A percentile compares a stretch with the other conserved stretches of the same genome.
Conservation (phyloP, 2,113 vertebrate genomes). For the Turdus rufiventris region DNA sequence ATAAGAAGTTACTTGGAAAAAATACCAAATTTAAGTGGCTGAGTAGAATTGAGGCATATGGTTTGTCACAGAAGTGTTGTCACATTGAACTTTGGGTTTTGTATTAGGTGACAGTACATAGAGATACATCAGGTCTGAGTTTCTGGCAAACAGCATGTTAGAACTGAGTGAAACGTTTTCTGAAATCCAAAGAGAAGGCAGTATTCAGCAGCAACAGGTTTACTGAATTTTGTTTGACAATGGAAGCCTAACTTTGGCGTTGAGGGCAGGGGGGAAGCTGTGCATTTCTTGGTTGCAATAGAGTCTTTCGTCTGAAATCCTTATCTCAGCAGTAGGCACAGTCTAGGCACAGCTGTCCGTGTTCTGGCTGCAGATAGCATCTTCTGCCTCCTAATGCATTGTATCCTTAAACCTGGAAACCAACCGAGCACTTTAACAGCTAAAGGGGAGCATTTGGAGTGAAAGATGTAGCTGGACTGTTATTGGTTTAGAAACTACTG, state of each 20-base stretch:
- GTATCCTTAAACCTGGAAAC: neutral
- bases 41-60: neutral
- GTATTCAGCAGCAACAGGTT: neutral
- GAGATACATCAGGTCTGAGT: neutral
- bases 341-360: neutral
- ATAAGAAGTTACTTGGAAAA: neutral
- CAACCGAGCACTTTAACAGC: neutral
- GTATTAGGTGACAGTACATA: neutral
- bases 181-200: neutral
- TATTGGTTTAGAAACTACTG: accelerated
- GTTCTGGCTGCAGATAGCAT: neutral
- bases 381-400: neutral
- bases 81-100: neutral
- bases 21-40: neutral
- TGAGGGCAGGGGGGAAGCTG: neutral
- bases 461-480: neutral
- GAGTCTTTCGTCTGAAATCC: neutral
- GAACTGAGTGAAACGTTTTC: neutral
- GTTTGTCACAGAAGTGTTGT: neutral
- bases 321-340: neutral
- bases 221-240: neutral
- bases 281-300: accelerated
- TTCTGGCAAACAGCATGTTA: neutral
- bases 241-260: neutral
- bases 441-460: neutral